Evolutionary conservation across 2,113 vertebrate species (phyloP), one percentile per base, ranked within the genome.

Genomic region (Channa maculata): DNA sequence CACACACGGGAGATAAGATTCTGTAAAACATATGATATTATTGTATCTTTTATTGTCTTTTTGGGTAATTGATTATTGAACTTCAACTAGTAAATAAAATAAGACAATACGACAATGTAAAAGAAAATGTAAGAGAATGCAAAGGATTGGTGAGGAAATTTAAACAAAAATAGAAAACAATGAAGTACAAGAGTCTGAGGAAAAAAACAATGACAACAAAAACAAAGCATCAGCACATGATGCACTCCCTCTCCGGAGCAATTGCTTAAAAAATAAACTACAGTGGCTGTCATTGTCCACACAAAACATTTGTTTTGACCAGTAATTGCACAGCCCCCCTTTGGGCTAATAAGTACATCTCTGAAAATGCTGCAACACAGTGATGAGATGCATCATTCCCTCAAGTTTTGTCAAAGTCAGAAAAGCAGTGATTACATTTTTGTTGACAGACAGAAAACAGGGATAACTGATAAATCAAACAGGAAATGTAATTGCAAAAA

Each of bases 61-160:
- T 75, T 74, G 70, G 57, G 51, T 75, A 75, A 87, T 75, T 80
- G 82, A 75, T 86, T 77, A 66, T 77, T 54, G 60, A 78, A 59
- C 38, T 57, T 48, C 68, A 68, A 48, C 24, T 66, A 3, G 59
- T 50, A 41, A 41, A 41, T 5, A 41, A 5, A 50, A 5, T 37
- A 50, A 9, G 36, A 34, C 39, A 38, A 4, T n/a, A 48, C 11
- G 45, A 57, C 49, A 41, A 15, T 36, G 61, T 5, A 8, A 6
- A 46, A 15, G 44, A 14, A 65, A 12, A 52, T n/a, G 38, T 3
- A 8, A 63, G 10, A 62, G n/a, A 45, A 62, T 41, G 15, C 43
- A 15, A 34, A 52, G 6, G 24, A 62, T 24, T 51, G 12, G 46
- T 4, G 50, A 38, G 11, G 33, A 53, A 6, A 80, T 24, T 24